phyloP scores from a whole-genome alignment of 2,113 vertebrate genomes.

The Nothobranchius furzeri region DNA sequence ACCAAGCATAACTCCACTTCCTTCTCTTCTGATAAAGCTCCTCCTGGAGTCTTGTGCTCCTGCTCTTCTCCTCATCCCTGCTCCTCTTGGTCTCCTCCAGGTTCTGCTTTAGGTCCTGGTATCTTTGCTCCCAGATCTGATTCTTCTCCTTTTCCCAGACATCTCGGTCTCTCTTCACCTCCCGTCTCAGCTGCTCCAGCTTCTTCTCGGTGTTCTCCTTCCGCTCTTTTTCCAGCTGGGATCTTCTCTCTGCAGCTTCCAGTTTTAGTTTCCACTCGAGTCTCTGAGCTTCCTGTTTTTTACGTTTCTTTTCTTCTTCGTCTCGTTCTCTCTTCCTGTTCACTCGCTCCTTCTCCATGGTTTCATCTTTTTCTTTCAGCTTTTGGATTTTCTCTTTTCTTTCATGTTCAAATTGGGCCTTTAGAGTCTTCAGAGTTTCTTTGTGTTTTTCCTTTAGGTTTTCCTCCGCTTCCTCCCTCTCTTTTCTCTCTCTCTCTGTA shows the following conservation, averaged over 20 bases:
- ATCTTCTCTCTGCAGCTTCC: background rate
- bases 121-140: background rate
- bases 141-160: background rate
- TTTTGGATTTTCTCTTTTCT: background rate
- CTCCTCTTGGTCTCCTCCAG: background rate
- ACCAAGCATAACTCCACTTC: background rate
- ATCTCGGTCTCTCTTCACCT: background rate
- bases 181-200: background rate
- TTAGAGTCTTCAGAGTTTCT: background rate
- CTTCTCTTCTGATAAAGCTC: background rate
- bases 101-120: background rate
- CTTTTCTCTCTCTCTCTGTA: background rate
- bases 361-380: background rate
- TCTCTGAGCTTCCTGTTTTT: background rate
- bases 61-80: slow-evolving; percentile 9
- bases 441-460: background rate
- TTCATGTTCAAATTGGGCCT: background rate
- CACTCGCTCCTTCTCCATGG: background rate
- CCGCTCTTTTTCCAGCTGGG: background rate
- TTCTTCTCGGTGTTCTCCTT: background rate
- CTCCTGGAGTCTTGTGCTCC: background rate
- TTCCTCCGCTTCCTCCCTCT: background rate
- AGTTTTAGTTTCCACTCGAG: slow-evolving; percentile 2
- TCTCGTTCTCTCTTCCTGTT: background rate
- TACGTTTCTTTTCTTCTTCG: background rate